Base-by-base conservation (phyloP, 2,113 vertebrate species). In the Tichodroma muraria region DNA sequence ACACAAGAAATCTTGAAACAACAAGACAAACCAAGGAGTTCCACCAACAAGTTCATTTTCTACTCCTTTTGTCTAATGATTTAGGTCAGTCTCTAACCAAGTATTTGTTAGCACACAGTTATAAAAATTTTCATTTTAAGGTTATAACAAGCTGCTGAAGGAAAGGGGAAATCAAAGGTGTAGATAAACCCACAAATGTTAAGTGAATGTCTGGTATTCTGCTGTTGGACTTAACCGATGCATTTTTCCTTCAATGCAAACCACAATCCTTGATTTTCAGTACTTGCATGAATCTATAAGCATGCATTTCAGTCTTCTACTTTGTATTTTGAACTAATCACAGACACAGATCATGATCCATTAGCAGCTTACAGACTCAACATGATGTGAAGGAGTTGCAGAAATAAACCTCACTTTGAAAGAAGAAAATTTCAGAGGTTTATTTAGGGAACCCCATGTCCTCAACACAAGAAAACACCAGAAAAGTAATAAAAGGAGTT, bases 121-220 rank as follows among this genome's bases (percentile, higher is more conserved):
- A 57, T 24, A 80, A 93, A 45, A 35, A 24, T 69, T 84, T 22
- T 42, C 61, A 90, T 91, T 93, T 94, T 37, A 37, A 86, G 81
- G 80, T 60, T 94, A 33, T 71, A 96, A 93, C 45, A 77, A 92
- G 87, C 71, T 97, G 88, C 89, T 81, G 56, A 72, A 96, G 59
- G 57, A 96, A 88, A 93, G 71, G 49, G 87, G 96, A 96, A 90
- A 79, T 63, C 81, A 79, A 93, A 97, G 70, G 68, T 91, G 87
- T 50, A 94, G 80, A 94, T 69, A 88, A 97, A 95, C 11, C 89
- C 76, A 77, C 45, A 94, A 90, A 47, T 15, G 28, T 86, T 89
- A 93, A 73, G 25, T 81, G 42, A 85, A 91, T 75, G 80, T 79
- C 87, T 94, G 69, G 61, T 87, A 91, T 76, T 92, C 61, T 57